These are phyloP conservation scores for Paramisgurnus dabryanus DNA, from an alignment of 2,113 vertebrate genomes.

Conservation along the genomic window DNA sequence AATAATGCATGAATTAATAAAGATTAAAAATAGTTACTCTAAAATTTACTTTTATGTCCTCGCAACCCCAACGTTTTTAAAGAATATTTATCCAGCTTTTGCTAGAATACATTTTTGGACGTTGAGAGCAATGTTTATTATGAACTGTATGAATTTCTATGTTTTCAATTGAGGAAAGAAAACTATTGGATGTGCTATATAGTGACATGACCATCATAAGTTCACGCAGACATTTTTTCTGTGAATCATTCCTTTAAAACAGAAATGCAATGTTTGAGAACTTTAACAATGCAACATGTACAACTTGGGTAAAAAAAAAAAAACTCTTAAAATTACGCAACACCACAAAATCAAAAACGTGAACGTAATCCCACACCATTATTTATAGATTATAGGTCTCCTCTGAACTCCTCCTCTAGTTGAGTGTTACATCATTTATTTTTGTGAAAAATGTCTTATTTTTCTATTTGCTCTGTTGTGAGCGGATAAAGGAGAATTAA, in stretches of 20 bases:
- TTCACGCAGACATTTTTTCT: too few relatives aligned
- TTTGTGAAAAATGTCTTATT: conserved; percentile 47
- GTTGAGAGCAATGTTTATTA: too few relatives aligned
- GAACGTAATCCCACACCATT: background rate
- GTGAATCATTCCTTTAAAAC: background rate
- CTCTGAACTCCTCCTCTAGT: background rate
- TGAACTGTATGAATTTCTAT: too few relatives aligned
- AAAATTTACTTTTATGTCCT: too few relatives aligned
- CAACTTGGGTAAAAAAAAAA: background rate
- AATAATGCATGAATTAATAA: too few relatives aligned
- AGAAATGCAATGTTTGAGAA: conserved; percentile 9
- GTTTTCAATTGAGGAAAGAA: too few relatives aligned
- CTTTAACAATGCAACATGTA: background rate
- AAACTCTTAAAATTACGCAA: conserved; percentile 20
- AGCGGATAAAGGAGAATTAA: conserved; percentile 72
- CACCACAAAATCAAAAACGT: conserved; percentile 3
- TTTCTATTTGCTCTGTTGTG: conserved; percentile 58
- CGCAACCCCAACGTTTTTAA: too few relatives aligned
- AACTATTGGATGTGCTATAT: too few relatives aligned
- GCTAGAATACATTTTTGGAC: too few relatives aligned
- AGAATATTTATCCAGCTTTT: too few relatives aligned
- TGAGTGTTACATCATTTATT: conserved; percentile 59
- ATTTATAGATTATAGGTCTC: background rate
- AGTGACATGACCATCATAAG: too few relatives aligned
- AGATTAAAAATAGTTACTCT: too few relatives aligned